phyloP scores from a whole-genome alignment of 2,888 invertebrate genomes.

The Oasisia sp. region DNA sequence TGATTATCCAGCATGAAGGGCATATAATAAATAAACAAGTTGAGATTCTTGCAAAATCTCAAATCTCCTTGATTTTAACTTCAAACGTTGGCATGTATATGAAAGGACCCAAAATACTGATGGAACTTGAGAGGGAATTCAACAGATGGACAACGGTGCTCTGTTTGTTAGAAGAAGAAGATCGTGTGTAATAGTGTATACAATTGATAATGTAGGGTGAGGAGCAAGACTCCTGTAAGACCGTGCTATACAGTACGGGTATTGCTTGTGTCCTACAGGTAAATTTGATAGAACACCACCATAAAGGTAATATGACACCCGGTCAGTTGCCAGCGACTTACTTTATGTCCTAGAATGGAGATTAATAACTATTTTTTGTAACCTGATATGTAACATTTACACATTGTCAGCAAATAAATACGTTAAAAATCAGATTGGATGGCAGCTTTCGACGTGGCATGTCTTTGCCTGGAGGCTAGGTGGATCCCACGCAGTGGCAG shows the following conservation, averaged over 20 bases:
- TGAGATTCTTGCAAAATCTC: too few relatives aligned
- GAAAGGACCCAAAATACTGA: neutral
- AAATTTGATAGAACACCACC: constrained; percentile 20
- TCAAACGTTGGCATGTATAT: neutral
- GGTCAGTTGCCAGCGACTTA: neutral
- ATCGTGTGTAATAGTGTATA: too few relatives aligned
- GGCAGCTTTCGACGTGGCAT: neutral
- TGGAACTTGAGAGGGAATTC: neutral
- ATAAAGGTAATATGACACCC: neutral
- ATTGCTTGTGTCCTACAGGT: neutral
- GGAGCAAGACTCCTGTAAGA: too few relatives aligned
- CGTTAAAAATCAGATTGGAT: constrained; percentile 7
- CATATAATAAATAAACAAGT: too few relatives aligned
- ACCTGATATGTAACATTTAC: constrained; percentile 21
- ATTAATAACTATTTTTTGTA: constrained; percentile 19
- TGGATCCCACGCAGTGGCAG: neutral
- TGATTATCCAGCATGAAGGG: too few relatives aligned
- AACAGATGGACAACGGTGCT: constrained; percentile 8
- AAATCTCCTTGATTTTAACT: too few relatives aligned
- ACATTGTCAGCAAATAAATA: constrained; percentile 14
- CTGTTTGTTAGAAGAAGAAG: too few relatives aligned
- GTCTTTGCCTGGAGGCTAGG: neutral
- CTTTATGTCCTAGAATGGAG: constrained; percentile 8
- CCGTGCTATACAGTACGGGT: neutral
- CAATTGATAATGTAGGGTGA: too few relatives aligned